These are phyloP conservation scores for Orchesella flavescens DNA, from an alignment of 2,888 invertebrate species.

Conservation along the genomic window DNA sequence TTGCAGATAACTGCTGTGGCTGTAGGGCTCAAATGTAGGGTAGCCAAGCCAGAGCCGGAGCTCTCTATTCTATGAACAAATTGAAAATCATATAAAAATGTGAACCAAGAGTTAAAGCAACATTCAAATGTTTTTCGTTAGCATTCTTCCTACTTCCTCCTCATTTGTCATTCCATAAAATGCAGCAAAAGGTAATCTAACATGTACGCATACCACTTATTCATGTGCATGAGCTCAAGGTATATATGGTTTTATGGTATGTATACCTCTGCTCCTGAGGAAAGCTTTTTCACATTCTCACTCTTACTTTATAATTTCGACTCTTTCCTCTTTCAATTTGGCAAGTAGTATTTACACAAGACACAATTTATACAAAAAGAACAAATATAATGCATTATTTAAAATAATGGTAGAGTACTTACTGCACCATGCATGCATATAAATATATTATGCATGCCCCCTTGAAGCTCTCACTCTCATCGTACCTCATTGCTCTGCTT, in stretches of 20 bases:
- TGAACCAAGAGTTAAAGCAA: conserved; percentile 4
- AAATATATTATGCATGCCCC: too few relatives aligned
- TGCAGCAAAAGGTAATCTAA: too few relatives aligned
- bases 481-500: too few relatives aligned
- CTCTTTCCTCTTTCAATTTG: background rate
- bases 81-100: conserved; percentile 13
- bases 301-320: background rate
- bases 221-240: background rate
- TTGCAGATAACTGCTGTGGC: background rate
- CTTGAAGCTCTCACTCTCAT: too few relatives aligned
- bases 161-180: too few relatives aligned
- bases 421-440: too few relatives aligned
- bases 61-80: background rate
- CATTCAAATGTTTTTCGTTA: background rate
- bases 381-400: conserved; percentile 7
- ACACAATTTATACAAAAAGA: background rate
- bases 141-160: background rate
- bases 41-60: background rate
- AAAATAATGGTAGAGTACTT: background rate
- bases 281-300: background rate
- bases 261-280: too few relatives aligned
- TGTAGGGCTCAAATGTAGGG: background rate
- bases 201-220: background rate
- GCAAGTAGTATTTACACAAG: background rate
- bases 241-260: background rate